Base-by-base conservation (phyloP, 2,797 vertebrate genomes). In the Pogonophryne albipinna region DNA sequence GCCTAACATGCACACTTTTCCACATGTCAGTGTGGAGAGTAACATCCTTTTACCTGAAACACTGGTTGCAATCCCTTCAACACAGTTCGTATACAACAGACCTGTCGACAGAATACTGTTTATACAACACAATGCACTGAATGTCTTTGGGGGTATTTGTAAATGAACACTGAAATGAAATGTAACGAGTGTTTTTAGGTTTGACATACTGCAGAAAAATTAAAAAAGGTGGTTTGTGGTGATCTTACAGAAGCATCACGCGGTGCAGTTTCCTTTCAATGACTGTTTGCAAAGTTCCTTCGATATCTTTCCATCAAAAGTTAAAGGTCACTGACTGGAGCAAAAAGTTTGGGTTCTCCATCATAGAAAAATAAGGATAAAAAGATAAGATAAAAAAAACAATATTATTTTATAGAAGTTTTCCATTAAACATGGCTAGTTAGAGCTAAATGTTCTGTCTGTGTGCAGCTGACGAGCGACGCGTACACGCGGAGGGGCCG, bases 401-500 rank as follows among this genome's bases (percentile, higher is more conserved):
- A 64, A 73, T 60, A 74, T 88, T 76, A 67, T 83, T 69, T 80
- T 27, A 75, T 78, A 73, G 76, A 87, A 87, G 85, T 93, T 85
- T 82, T 87, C 85, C 79, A 71, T 85, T 88, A 89, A 91, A 87
- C 86, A 90, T 94, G 92, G 93, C 95, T 88, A 95, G 94, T 94
- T 87, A 87, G 90, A 92, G 94, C 93, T 95, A 93, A 90, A 84
- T 82, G 75, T 84, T 88, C 90, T 81, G 87, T 85, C 78, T 85
- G 87, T 88, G 91, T 91, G 86, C 91, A 87, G 87, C 83, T 70
- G 82, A 85, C 45, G 59, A 87, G 86, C 80, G 78, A 52, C 89
- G 84, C 76, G 46, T 16, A 61, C 73, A 84, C 60, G 66, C 46
- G 10, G 31, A 34, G 12, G 74, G n/a, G 59, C 61, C 42, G 15